These are phyloP conservation scores for Entomobrya proxima DNA, from an alignment of 2,888 invertebrate species.

Conservation along the genomic window DNA sequence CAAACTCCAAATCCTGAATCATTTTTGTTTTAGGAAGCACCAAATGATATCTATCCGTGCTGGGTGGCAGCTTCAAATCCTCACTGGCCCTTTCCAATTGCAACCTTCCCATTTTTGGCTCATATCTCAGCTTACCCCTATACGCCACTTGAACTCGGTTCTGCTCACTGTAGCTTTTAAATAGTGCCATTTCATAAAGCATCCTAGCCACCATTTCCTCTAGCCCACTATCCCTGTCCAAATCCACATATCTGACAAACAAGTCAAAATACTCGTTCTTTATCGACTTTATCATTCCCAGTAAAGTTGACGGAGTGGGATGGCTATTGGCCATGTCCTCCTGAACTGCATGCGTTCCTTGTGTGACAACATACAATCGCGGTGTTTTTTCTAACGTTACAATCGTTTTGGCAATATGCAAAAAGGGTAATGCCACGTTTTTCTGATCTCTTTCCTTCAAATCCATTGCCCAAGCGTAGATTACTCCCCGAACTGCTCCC, in stretches of 20 bases:
- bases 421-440: background rate
- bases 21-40: background rate
- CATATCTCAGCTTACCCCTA: background rate
- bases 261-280: background rate
- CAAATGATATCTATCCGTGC: background rate
- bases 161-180: background rate
- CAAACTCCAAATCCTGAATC: no score
- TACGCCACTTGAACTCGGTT: background rate
- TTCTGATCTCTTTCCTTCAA: background rate
- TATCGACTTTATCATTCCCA: background rate
- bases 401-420: background rate
- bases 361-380: background rate
- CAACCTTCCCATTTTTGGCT: background rate
- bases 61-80: background rate
- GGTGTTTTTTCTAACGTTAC: background rate
- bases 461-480: background rate
- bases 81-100: background rate
- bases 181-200: background rate
- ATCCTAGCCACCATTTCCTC: background rate
- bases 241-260: background rate
- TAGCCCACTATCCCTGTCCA: background rate
- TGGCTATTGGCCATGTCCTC: background rate
- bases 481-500: no score
- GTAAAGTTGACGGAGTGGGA: background rate
- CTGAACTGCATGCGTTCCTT: background rate